These are phyloP conservation scores for Alaudala cheleensis DNA, from an alignment of 2,113 vertebrate species.

Conservation along the genomic window DNA sequence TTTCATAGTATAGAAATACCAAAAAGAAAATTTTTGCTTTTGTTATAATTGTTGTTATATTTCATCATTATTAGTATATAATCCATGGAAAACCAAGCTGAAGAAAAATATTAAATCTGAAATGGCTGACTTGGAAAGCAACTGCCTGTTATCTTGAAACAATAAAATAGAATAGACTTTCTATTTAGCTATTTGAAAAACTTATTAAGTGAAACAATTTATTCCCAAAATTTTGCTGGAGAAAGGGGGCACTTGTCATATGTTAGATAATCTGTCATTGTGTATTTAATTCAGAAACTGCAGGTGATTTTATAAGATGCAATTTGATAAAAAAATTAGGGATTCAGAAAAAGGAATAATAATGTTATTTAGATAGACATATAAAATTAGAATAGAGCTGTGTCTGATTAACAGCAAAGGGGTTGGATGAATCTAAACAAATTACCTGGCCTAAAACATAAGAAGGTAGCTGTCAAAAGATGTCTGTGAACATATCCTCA, in stretches of 20 bases:
- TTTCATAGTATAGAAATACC: neutral
- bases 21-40: neutral
- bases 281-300: neutral
- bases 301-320: neutral
- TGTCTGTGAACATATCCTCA: neutral
- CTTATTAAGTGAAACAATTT: neutral
- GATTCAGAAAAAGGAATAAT: neutral
- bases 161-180: neutral
- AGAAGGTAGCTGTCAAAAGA: accelerated
- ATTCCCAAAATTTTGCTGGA: neutral
- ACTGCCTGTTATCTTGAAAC: neutral
- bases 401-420: neutral
- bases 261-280: neutral
- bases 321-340: neutral
- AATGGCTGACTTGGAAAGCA: neutral
- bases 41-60: neutral
- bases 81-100: neutral
- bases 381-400: neutral
- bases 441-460: neutral
- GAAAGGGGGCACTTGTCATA: accelerated
- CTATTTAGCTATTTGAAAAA: neutral
- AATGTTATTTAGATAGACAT: neutral
- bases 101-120: neutral
- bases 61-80: neutral
- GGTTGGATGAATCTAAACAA: neutral